Evolutionary conservation across 1,140 invertebrate genomes (phyloP), one percentile per base, ranked within the genome.

Genomic region (Aphelenchoides avenae): DNA sequence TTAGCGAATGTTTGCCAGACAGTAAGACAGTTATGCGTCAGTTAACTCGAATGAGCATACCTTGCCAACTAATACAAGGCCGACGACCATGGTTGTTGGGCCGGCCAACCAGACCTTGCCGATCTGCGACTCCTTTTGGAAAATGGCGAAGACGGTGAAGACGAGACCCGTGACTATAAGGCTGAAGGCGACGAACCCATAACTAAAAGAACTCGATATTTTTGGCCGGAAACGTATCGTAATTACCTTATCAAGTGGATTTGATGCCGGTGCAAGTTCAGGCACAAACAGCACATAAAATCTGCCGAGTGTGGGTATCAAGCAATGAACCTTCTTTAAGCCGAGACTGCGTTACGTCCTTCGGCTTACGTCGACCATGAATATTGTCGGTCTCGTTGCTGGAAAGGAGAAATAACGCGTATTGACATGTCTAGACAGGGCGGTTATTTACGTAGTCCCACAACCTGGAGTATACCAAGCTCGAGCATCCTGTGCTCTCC

Each of bases 91-190:
- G 7, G 71, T 73, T 3, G 71, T 73, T 2, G 73, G 73, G 6
- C 73, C 73, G 5, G 73, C 75, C 30, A 75, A 43, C 73, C 73
- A 75, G n/a, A 75, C 64, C 56, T 75, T 69, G 39, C 37, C 63
- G 29, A 71, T 55, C 11, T 39, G 49, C 3, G 57, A 66, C 26
- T 61, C 71, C 43, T 76, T 76, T 42, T 77, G 71, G 56, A 75
- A 77, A 39, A 75, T 68, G 20, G 73, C 73, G 46, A 75, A 75
- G 15, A 76, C 69, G 15, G 73, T 76, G 53, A 75, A 77, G 13
- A 75, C 69, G 36, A 75, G 52, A 47, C 73, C 73, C 47, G 75
- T 69, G 7, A 58, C 36, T 24, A 75, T 75, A 27, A 75, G 72
- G 40, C 49, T 56, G 36, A 73, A 64, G 20, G 73, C 62, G 22